Conservation (phyloP, 2,888 invertebrate species). For the Baccha elongata region DNA sequence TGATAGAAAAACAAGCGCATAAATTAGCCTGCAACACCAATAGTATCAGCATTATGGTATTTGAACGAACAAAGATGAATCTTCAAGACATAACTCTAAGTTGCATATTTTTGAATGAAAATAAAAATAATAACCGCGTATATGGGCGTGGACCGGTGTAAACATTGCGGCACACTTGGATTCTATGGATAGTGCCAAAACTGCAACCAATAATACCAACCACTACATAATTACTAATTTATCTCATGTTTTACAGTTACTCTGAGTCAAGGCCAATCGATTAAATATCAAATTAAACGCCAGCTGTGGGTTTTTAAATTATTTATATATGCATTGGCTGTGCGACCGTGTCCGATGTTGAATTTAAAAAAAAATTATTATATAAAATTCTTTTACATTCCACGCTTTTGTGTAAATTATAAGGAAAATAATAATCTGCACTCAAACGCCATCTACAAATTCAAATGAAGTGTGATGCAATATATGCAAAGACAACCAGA, state of each 20-base stretch:
- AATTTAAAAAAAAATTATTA: slow-evolving; percentile 13
- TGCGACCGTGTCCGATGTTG: slow-evolving; percentile 18
- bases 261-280: slow-evolving; percentile 58
- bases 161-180: slow-evolving; percentile 31
- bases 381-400: slow-evolving; percentile 41
- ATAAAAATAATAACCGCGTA: slow-evolving; percentile 1
- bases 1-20: slow-evolving; percentile 23
- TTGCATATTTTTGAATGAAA: slow-evolving; percentile 5
- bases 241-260: slow-evolving; percentile 33
- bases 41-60: slow-evolving; percentile 1
- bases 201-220: not conserved
- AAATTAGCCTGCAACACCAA: slow-evolving; percentile 21
- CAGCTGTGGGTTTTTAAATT: slow-evolving; percentile 32
- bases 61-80: slow-evolving; percentile 28
- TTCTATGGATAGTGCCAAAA: slow-evolving; percentile 36
- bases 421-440: slow-evolving; percentile 21
- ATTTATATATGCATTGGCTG: slow-evolving; percentile 14
- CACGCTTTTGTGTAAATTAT: slow-evolving; percentile 26
- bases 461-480: slow-evolving; percentile 31
- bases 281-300: slow-evolving; percentile 44
- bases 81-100: slow-evolving; percentile 15
- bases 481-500: slow-evolving; percentile 7
- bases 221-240: slow-evolving; percentile 19
- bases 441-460: slow-evolving; percentile 32
- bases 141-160: slow-evolving; percentile 21